A percentile compares a stretch with the other conserved stretches of the same genome.
phyloP scores from a whole-genome alignment of 2,797 vertebrate species.

The Muscicapa comitata region DNA sequence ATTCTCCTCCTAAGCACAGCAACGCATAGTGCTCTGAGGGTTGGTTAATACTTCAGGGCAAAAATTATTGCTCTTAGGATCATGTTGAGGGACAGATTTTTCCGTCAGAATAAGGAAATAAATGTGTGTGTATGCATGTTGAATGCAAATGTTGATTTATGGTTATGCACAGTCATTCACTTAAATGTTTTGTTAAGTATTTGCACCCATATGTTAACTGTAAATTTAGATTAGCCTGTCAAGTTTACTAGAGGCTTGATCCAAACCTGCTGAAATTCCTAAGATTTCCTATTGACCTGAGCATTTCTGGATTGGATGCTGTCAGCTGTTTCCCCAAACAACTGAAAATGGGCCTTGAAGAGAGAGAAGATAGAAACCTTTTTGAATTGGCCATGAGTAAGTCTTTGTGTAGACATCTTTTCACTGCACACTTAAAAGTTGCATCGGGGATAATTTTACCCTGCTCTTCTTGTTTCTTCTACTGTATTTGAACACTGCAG shows the following conservation, averaged over 20 bases:
- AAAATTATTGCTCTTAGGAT: background rate
- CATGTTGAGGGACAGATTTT: background rate
- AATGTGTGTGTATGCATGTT: background rate
- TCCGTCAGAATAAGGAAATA: background rate
- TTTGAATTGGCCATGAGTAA: background rate
- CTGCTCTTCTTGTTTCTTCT: background rate
- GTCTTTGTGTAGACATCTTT: background rate
- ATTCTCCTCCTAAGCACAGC: background rate
- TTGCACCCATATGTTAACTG: background rate
- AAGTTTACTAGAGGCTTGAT: background rate
- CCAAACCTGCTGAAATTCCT: background rate
- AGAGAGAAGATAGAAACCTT: background rate
- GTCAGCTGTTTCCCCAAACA: background rate
- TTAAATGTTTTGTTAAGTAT: background rate
- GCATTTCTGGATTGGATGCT: background rate
- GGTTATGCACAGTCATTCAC: background rate
- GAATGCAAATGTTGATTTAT: slow-evolving; percentile 3
- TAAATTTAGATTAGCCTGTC: background rate
- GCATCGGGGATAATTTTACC: background rate
- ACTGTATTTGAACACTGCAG: background rate
- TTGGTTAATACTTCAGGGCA: background rate
- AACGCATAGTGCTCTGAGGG: background rate
- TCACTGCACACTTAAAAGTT: background rate
- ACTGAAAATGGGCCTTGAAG: background rate
- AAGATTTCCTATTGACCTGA: background rate